Evolutionary conservation across 2,888 invertebrate genomes (phyloP).

Genomic region (Idaea biselata): DNA sequence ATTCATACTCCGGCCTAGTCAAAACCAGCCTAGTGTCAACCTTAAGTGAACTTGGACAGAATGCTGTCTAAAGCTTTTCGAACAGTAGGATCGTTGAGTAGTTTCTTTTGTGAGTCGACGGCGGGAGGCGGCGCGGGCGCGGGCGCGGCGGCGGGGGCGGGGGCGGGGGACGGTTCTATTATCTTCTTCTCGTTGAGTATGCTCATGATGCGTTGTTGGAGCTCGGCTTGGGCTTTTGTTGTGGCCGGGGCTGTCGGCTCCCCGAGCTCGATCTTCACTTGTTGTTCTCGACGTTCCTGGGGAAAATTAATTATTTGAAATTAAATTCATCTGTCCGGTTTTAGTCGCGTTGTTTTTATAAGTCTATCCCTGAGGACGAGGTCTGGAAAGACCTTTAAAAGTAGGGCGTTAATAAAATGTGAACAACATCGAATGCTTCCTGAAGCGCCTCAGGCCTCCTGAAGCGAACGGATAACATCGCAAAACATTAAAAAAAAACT

Average conservation of each 20-base stretch:
- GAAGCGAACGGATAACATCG: no score
- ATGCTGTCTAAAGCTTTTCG: slow-evolving; percentile 89
- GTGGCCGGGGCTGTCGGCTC: slow-evolving; percentile 76
- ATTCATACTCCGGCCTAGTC: no score
- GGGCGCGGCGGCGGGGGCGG: slow-evolving; percentile 30
- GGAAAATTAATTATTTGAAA: slow-evolving; percentile 14
- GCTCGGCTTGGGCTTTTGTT: slow-evolving; percentile 83
- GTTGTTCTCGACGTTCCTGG: slow-evolving; percentile 86
- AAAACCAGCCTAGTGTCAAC: no score
- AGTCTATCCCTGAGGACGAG: no score
- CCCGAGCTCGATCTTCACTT: slow-evolving; percentile 87
- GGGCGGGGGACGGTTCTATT: slow-evolving; percentile 28
- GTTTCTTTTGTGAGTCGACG: slow-evolving; percentile 64
- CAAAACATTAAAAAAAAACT: no score
- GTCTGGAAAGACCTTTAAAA: no score
- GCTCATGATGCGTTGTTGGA: slow-evolving; percentile 89
- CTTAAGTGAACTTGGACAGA: slow-evolving; percentile 65
- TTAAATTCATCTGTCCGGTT: no score
- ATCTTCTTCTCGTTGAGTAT: slow-evolving; percentile 86
- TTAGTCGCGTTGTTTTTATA: no score
- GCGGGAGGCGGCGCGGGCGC: slow-evolving; percentile 44
- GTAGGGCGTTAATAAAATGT: no score
- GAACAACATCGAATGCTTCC: no score
- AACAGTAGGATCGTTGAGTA: slow-evolving; percentile 89
- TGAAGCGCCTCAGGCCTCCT: no score